phyloP scores from a whole-genome alignment of 2,113 vertebrate species.

The Lates calcarifer region DNA sequence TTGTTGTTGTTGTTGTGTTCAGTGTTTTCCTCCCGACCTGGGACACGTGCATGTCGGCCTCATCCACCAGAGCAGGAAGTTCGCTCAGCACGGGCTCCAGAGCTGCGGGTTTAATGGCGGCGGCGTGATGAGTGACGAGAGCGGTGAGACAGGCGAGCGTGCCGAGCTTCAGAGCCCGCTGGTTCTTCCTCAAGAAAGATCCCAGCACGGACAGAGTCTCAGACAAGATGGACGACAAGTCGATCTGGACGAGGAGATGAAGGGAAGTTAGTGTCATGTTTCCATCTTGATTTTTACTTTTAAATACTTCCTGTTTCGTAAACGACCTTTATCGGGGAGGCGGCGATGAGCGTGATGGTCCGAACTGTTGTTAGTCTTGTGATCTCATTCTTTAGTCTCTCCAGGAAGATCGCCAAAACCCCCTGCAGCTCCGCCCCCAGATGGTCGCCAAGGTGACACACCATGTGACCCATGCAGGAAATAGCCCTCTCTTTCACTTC shows the following conservation, averaged over 20 bases:
- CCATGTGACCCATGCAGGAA: slow-evolving; percentile 91
- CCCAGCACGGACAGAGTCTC: slow-evolving; percentile 90
- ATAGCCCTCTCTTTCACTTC: slow-evolving; percentile 97
- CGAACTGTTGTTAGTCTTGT: slow-evolving; percentile 91
- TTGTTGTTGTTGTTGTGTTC: no score
- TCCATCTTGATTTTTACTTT: neutral
- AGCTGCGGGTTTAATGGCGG: slow-evolving; percentile 85
- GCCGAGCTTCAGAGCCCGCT: slow-evolving; percentile 89
- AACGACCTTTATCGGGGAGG: slow-evolving; percentile 85
- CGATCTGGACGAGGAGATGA: slow-evolving; percentile 64
- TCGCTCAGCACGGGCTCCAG: slow-evolving; percentile 87
- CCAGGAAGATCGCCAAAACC: slow-evolving; percentile 90
- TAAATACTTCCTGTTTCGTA: no score
- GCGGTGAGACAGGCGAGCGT: slow-evolving; percentile 88
- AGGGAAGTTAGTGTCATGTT: no score
- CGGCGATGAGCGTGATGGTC: slow-evolving; percentile 87
- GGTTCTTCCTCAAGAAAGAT: slow-evolving; percentile 94
- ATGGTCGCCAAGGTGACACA: slow-evolving; percentile 90
- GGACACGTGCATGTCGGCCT: slow-evolving; percentile 95
- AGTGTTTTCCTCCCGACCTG: slow-evolving; percentile 71
- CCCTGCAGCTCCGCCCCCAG: slow-evolving; percentile 87
- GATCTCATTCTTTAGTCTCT: slow-evolving; percentile 94
- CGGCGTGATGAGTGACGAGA: slow-evolving; percentile 88
- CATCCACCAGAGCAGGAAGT: slow-evolving; percentile 89
- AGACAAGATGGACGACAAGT: slow-evolving; percentile 87